Base-by-base conservation (phyloP, 2,113 vertebrate genomes). In the Pagrus major region DNA sequence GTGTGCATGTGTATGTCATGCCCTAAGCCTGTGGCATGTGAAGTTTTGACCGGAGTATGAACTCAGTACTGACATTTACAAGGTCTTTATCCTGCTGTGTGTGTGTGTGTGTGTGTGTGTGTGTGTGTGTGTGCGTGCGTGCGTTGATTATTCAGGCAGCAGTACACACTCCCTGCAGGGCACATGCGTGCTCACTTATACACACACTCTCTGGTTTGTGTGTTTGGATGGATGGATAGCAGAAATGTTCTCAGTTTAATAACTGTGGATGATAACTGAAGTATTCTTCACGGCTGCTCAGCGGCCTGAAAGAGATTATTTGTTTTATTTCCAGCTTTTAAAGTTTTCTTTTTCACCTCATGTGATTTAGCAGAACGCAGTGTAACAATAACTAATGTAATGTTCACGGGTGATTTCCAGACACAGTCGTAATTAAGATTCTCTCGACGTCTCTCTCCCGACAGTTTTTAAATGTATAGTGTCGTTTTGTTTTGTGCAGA, bases 41-140 rank as follows among this genome's bases (percentile, higher is more conserved):
- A 76, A 37, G 64, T 70, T 64, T 51, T 81, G 78, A 73, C 78
- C 78, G 3, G 44, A 56, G 41, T 21, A 37, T 73, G 78, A 86
- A 80, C 72, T 80, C 54, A 35, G 14, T 37, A 1, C 54, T 67
- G 77, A 80, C 67, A 76, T 80, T 85, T 61, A 55, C 39, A 46
- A 55, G 51, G 54, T 21, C 41, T 67, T 66, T 46, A 42, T 51
- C 44, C 56, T 58, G 42, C 68, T 58, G 41, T 44, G 33, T 56
- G 69, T 81, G 56, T 63, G 65, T 60, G 33, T 61, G 41, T 71
- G 37, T 37, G 56, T 65, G 49, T 33, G 37, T 56, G 18, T 55
- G 68, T 81, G 55, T 61, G 64, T 52, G 29, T 58, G 37, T 70
- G 33, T 42, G 55, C 47, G 49, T 33, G 27, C 49, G 20, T 55